phyloP scores from a whole-genome alignment of 2,797 vertebrate species.

The Peromyscus attwateri region DNA sequence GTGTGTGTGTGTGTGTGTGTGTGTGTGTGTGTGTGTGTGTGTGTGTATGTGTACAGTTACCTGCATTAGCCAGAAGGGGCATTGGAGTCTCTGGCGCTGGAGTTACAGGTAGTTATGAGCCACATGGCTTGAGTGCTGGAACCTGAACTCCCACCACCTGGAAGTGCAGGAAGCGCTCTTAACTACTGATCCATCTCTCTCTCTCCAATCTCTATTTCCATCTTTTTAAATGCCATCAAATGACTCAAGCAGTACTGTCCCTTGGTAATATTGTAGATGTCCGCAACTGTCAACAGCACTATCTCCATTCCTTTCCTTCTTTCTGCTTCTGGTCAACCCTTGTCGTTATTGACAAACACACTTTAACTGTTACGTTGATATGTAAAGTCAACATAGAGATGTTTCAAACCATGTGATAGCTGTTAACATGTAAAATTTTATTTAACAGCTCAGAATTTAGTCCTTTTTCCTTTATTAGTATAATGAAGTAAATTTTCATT shows the following conservation, averaged over 20 bases:
- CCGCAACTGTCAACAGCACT: background rate
- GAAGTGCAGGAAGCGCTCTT: background rate
- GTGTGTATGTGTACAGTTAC: background rate
- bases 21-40: background rate
- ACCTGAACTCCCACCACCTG: background rate
- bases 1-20: background rate
- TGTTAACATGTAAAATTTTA: conserved; percentile 43
- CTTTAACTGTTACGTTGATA: conserved; percentile 22
- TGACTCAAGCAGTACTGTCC: background rate
- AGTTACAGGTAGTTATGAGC: background rate
- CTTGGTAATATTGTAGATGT: background rate
- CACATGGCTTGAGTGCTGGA: background rate
- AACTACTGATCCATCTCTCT: background rate
- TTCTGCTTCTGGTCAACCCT: background rate
- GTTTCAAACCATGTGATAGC: conserved; percentile 38
- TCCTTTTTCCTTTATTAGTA: conserved; percentile 43
- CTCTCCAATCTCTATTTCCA: background rate
- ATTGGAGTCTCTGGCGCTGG: background rate
- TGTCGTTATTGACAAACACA: conserved; percentile 34
- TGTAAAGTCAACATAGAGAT: conserved; percentile 63
- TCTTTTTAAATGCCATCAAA: conserved; percentile 21
- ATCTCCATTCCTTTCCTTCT: background rate
- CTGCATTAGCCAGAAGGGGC: background rate
- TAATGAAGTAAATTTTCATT: conserved; percentile 24
- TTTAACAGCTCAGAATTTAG: conserved; percentile 61